Conservation (phyloP, 2,113 vertebrate species). For the Hippotragus niger region DNA sequence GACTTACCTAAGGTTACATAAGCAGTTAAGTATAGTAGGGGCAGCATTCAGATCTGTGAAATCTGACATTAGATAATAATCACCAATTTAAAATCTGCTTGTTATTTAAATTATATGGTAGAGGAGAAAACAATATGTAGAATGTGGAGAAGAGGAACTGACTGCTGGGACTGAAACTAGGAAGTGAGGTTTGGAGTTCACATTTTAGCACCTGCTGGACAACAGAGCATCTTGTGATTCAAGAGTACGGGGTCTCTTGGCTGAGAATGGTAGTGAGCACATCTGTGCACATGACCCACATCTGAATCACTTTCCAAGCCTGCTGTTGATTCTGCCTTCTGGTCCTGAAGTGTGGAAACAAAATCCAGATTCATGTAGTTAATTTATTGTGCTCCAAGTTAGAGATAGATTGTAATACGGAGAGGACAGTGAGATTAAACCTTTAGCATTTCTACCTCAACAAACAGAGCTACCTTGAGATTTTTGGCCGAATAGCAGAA, state of each 20-base stretch:
- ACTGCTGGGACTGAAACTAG: not conserved
- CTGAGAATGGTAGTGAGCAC: not conserved
- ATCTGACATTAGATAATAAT: not conserved
- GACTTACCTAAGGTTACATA: not conserved
- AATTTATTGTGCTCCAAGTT: not conserved
- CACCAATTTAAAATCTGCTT: not conserved
- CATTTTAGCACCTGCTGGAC: not conserved
- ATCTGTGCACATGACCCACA: fast-evolving
- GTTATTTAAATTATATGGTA: not conserved
- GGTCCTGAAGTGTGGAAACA: not conserved
- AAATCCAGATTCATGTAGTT: not conserved
- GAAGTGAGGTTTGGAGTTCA: not conserved
- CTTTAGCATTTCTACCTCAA: not conserved
- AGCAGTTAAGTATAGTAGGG: not conserved
- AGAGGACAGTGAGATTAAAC: not conserved
- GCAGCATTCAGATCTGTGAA: not conserved
- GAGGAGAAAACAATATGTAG: not conserved
- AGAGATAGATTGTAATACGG: not conserved
- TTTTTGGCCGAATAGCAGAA: not conserved
- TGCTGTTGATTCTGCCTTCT: not conserved
- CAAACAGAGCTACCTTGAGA: not conserved
- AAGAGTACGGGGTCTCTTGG: not conserved
- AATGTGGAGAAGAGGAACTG: not conserved
- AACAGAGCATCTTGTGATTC: not conserved
- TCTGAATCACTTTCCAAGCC: not conserved